These are phyloP conservation scores for Zosterops borbonicus DNA, from an alignment of 2,113 vertebrate genomes.

Conservation along the genomic window DNA sequence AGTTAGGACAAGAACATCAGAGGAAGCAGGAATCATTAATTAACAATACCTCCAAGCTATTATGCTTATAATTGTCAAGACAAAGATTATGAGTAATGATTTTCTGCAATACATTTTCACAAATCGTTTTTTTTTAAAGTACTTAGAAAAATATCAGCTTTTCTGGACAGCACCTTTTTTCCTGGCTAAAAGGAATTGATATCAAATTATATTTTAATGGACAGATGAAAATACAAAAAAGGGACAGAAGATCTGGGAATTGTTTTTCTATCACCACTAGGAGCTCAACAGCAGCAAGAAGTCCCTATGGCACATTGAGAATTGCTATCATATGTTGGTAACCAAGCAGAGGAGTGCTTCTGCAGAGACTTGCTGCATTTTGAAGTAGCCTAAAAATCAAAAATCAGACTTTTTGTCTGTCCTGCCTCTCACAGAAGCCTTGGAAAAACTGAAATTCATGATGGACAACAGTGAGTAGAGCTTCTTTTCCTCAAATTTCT, in stretches of 20 bases:
- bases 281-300: not conserved
- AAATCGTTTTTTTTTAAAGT: not conserved
- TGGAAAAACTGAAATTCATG: not conserved
- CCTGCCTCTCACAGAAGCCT: not conserved
- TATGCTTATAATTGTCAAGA: constrained; percentile 39
- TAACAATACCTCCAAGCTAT: constrained; percentile 54
- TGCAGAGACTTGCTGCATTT: not conserved
- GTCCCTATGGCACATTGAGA: not conserved
- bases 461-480: not conserved
- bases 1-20: constrained; percentile 58
- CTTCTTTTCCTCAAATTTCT: not conserved
- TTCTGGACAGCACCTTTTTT: not conserved
- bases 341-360: not conserved
- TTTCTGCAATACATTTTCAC: constrained; percentile 26
- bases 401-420: not conserved
- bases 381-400: not conserved
- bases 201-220: not conserved
- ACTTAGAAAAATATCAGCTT: not conserved
- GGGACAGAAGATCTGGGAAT: not conserved
- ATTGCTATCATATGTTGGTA: not conserved
- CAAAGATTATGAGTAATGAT: constrained; percentile 53
- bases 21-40: constrained; percentile 57
- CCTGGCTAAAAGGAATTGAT: not conserved
- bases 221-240: not conserved
- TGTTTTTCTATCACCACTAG: not conserved